Evolutionary conservation across 2,797 vertebrate species (phyloP).

Genomic region (Macroramphosus scolopax): DNA sequence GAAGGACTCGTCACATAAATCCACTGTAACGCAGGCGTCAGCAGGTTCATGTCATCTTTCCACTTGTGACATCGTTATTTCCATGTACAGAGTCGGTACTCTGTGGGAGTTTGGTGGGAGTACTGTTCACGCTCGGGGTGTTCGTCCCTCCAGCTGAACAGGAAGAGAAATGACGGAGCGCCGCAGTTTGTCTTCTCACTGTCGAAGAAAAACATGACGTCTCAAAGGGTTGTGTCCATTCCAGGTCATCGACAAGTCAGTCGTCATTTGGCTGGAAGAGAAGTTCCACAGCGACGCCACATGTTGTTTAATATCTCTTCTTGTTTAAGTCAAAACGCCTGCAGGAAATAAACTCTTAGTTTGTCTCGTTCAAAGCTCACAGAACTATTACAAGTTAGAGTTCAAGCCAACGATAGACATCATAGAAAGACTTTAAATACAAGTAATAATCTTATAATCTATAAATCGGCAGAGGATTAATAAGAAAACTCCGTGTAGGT

Average conservation of each 20-base stretch:
- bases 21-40: neutral
- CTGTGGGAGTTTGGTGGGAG: neutral
- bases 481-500: conserved; percentile 3
- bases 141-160: conserved; percentile 14
- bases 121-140: conserved; percentile 2
- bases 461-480: conserved; percentile 26
- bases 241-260: too few relatives aligned
- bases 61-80: conserved; percentile 15
- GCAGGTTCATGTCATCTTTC: neutral
- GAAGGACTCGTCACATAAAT: neutral
- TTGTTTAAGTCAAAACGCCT: too few relatives aligned
- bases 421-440: too few relatives aligned
- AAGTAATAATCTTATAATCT: conserved; percentile 13
- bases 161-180: conserved; percentile 35
- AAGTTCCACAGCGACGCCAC: too few relatives aligned
- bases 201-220: conserved; percentile 39
- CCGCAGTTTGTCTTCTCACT: conserved; percentile 24
- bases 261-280: too few relatives aligned
- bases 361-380: too few relatives aligned
- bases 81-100: neutral
- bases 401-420: too few relatives aligned
- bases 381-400: too few relatives aligned
- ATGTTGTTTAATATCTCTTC: too few relatives aligned
- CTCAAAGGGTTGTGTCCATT: conserved; percentile 32
- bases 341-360: too few relatives aligned